A percentile compares a stretch with the other conserved stretches of the same genome.
Conservation (phyloP, 2,797 vertebrate genomes). For the Lepus oiostolus region DNA sequence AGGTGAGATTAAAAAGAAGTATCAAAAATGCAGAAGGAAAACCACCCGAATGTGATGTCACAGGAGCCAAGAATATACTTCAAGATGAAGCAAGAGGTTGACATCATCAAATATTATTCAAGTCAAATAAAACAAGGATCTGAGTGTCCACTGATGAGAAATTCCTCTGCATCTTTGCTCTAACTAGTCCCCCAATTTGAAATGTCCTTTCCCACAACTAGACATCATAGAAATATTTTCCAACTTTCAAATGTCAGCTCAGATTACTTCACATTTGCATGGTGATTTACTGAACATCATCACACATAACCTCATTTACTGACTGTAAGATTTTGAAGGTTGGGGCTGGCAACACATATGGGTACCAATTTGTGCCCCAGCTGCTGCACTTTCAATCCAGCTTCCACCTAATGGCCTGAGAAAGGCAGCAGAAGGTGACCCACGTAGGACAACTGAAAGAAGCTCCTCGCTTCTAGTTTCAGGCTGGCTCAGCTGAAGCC, state of each 20-base stretch:
- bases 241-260: constrained; percentile 49
- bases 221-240: constrained; percentile 50
- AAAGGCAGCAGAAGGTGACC: no score
- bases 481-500: no score
- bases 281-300: constrained; percentile 43
- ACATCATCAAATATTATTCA: not conserved
- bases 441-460: no score
- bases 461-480: no score
- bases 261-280: constrained; percentile 45
- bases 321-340: not conserved
- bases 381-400: no score
- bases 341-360: no score
- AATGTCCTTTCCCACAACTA: not conserved
- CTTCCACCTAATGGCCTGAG: no score
- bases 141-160: constrained; percentile 1
- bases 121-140: constrained; percentile 26
- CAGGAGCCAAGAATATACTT: constrained; percentile 31
- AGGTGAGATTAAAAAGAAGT: not conserved
- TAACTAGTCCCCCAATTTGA: not conserved
- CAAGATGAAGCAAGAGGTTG: not conserved
- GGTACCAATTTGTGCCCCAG: no score
- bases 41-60: not conserved
- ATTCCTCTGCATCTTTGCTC: not conserved
- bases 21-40: constrained; percentile 24
- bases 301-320: constrained; percentile 28